These are phyloP conservation scores for Mimachlamys varia DNA, from an alignment of 2,888 invertebrate genomes.

Conservation along the genomic window DNA sequence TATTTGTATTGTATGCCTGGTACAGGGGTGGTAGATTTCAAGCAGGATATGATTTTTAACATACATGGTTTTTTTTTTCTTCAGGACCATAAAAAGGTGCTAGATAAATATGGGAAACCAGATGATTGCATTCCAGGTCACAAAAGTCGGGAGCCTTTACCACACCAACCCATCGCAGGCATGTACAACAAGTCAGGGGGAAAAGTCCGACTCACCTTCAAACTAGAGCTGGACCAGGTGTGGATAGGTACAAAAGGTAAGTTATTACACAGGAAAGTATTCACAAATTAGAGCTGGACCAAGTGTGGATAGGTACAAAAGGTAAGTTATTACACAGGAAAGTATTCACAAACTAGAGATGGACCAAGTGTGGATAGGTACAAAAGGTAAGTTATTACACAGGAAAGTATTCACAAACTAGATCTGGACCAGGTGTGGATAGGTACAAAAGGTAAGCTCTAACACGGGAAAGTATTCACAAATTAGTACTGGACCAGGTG, in stretches of 20 bases:
- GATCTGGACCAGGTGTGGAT: conserved; percentile 95
- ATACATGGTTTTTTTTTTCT: conserved; percentile 22
- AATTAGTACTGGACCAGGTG: conserved; percentile 93
- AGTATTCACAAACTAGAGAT: conserved; percentile 94
- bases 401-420: too few species aligned
- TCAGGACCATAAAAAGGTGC: conserved; percentile 90
- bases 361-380: conserved; percentile 95
- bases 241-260: conserved; percentile 92
- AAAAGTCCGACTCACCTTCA: conserved; percentile 95
- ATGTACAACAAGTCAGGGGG: conserved; percentile 95
- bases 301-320: conserved; percentile 95
- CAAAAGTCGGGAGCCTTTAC: conserved; percentile 91
- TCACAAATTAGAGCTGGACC: conserved; percentile 94
- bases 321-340: too few species aligned
- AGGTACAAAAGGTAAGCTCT: conserved; percentile 94
- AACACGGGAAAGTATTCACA: too few species aligned
- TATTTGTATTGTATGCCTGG: too few species aligned
- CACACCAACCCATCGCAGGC: conserved; percentile 91
- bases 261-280: too few species aligned
- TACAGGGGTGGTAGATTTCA: too few species aligned
- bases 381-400: too few species aligned
- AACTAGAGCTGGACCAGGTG: conserved; percentile 93
- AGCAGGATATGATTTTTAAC: too few species aligned
- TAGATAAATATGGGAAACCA: conserved; percentile 92
- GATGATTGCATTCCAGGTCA: conserved; percentile 95